Percentiles rank a stretch among this genome's conserved stretches.
phyloP scores from a whole-genome alignment of 2,888 invertebrate species.

The Odontothrips loti region DNA sequence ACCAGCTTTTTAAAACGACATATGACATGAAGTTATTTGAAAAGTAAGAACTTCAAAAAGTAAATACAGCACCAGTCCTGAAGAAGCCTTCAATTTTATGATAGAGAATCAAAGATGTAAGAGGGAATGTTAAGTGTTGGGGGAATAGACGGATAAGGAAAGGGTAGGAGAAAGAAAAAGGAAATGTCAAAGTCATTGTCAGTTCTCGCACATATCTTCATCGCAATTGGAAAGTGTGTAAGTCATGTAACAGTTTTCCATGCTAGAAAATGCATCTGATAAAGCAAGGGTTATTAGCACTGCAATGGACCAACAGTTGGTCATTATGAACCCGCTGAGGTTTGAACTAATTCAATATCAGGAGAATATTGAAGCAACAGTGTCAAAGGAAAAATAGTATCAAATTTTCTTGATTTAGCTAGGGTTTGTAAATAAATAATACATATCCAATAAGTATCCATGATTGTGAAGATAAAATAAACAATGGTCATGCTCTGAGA shows the following conservation, averaged over 20 bases:
- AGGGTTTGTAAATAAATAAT: no score
- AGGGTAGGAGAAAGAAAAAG: neutral
- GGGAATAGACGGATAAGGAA: neutral
- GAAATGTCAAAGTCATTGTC: slow-evolving; percentile 19
- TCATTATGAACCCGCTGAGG: neutral
- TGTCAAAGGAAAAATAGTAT: no score
- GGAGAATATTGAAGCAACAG: neutral
- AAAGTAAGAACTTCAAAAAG: no score
- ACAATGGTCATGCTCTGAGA: no score
- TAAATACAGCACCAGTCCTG: no score
- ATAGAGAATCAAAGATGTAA: neutral
- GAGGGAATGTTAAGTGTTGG: neutral
- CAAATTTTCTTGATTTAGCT: no score
- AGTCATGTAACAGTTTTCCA: neutral
- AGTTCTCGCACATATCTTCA: neutral
- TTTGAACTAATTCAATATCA: neutral
- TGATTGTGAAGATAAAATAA: no score
- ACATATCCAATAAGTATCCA: no score
- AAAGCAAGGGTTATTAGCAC: neutral
- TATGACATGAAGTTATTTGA: no score
- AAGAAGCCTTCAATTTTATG: neutral
- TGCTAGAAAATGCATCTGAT: slow-evolving; percentile 12
- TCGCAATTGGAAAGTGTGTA: neutral
- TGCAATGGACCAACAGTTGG: neutral
- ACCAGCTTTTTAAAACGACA: no score